Evolutionary conservation across 2,113 vertebrate genomes (phyloP).

Genomic region (Crypturellus undulatus): DNA sequence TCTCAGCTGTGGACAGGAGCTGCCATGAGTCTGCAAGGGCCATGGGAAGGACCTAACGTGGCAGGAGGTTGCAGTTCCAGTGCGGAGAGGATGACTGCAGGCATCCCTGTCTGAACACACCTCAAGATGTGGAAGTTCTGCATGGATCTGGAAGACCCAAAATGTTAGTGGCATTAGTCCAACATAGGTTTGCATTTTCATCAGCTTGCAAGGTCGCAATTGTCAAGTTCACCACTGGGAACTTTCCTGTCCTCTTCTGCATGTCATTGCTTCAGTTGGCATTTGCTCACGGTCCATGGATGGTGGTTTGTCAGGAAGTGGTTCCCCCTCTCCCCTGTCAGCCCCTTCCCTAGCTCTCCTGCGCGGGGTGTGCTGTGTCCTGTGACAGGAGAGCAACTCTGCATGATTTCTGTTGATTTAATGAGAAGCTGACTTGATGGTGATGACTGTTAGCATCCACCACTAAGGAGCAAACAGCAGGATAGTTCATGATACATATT

Average conservation of each 20-base stretch:
- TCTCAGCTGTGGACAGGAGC: background rate
- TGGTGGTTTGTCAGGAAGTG: too few relatives aligned
- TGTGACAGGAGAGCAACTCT: background rate
- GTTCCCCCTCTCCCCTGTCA: background rate
- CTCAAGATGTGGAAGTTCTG: background rate
- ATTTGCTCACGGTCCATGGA: background rate
- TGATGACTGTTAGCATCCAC: background rate
- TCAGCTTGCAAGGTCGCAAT: background rate
- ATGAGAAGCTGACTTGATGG: fast-evolving
- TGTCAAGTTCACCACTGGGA: background rate
- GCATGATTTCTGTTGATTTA: fast-evolving
- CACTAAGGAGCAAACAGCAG: background rate
- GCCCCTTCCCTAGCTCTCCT: background rate
- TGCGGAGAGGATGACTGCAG: background rate
- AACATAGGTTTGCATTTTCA: background rate
- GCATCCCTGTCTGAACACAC: background rate
- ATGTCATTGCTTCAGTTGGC: background rate
- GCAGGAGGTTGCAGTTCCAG: background rate
- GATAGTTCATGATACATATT: background rate
- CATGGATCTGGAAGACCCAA: background rate
- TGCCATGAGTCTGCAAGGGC: background rate
- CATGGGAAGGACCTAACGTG: background rate
- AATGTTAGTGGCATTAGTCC: background rate
- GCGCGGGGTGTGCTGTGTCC: background rate
- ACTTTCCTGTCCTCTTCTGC: background rate